Conservation (phyloP, 1,140 invertebrate species). For the Tetranychus urticae region DNA sequence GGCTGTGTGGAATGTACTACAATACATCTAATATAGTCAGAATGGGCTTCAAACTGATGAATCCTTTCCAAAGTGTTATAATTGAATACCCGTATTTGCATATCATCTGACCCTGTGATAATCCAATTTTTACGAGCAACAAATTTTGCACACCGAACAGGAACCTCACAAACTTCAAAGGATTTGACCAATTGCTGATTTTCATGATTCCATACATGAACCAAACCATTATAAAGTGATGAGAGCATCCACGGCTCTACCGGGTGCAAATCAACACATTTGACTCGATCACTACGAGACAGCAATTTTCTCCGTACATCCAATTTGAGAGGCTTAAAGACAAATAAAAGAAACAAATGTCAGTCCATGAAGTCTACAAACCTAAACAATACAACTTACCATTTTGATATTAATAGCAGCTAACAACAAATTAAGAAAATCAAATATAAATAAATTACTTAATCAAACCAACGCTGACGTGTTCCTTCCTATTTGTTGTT, state of each 20-base stretch:
- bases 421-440: no score
- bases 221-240: slow-evolving; percentile 92
- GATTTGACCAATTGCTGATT: slow-evolving; percentile 75
- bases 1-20: slow-evolving; percentile 92
- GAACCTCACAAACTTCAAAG: slow-evolving; percentile 86
- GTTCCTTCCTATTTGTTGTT: no score
- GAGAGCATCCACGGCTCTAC: slow-evolving; percentile 94
- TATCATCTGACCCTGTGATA: slow-evolving; percentile 66
- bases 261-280: slow-evolving; percentile 91
- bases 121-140: slow-evolving; percentile 96
- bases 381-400: no score
- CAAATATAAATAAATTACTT: no score
- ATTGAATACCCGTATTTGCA: slow-evolving; percentile 74
- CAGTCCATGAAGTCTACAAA: no score
- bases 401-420: no score
- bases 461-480: no score
- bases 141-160: slow-evolving; percentile 83
- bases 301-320: slow-evolving; percentile 95
- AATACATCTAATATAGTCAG: slow-evolving; percentile 89
- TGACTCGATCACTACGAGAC: slow-evolving; percentile 88
- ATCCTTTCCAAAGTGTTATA: slow-evolving; percentile 93
- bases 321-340: slow-evolving; percentile 51
- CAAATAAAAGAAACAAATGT: no score
- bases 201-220: slow-evolving; percentile 98
- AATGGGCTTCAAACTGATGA: slow-evolving; percentile 91